Evolutionary conservation across 2,797 vertebrate genomes (phyloP).

Genomic region (Glossophaga mutica): DNA sequence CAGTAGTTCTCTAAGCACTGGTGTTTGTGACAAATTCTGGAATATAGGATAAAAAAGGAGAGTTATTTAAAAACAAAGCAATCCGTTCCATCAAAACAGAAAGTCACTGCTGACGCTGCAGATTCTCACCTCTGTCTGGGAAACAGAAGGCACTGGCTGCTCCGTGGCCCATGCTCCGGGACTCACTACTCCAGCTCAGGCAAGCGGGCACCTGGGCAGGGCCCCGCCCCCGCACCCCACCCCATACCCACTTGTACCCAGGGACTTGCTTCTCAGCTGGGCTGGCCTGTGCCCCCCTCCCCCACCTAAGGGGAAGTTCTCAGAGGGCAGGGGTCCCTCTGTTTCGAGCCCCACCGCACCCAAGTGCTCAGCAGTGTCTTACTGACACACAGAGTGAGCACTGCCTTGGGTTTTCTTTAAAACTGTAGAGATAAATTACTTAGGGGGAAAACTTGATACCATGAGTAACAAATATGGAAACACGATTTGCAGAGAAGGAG

Average conservation of each 20-base stretch:
- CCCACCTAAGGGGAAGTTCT: neutral
- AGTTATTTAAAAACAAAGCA: neutral
- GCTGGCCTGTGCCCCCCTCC: neutral
- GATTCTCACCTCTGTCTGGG: neutral
- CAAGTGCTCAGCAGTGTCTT: neutral
- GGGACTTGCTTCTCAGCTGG: neutral
- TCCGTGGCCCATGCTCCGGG: fast-evolving
- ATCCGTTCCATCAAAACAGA: neutral
- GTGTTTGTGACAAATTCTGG: slow-evolving; percentile 96
- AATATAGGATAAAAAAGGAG: neutral
- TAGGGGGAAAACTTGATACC: neutral
- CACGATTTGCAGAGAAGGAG: neutral
- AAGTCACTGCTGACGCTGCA: neutral
- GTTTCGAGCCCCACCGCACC: neutral
- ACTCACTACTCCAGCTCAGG: neutral
- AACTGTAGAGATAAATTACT: neutral
- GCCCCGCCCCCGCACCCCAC: neutral
- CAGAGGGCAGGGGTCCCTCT: neutral
- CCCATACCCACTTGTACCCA: neutral
- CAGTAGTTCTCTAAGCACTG: slow-evolving; percentile 88
- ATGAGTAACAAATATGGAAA: neutral
- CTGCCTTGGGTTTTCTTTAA: neutral
- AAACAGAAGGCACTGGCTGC: neutral
- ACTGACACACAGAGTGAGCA: neutral
- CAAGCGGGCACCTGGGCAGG: neutral